phyloP scores from a whole-genome alignment of 2,888 invertebrate genomes.

The Ischnura elegans region DNA sequence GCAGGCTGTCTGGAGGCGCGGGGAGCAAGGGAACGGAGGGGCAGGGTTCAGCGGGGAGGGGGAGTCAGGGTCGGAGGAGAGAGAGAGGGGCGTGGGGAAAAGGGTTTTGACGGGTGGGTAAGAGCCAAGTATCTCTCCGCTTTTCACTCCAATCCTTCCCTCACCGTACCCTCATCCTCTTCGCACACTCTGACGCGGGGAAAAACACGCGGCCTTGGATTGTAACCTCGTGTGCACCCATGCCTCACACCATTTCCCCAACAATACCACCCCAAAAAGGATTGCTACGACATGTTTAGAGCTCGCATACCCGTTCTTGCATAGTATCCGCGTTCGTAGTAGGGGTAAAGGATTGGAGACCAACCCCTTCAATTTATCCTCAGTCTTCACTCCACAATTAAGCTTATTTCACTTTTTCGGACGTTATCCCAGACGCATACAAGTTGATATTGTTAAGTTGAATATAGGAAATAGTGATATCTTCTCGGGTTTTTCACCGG shows the following conservation, averaged over 20 bases:
- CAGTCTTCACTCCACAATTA: too few relatives aligned
- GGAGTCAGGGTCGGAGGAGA: neutral
- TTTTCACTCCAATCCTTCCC: neutral
- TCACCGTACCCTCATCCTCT: neutral
- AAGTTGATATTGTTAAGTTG: too few relatives aligned
- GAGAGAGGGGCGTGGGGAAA: neutral
- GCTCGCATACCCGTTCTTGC: too few relatives aligned
- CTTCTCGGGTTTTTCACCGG: too few relatives aligned
- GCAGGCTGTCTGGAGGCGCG: neutral
- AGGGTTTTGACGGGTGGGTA: neutral
- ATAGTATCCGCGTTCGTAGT: too few relatives aligned
- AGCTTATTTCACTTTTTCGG: too few relatives aligned
- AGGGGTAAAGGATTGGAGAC: too few relatives aligned
- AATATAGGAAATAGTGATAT: too few relatives aligned
- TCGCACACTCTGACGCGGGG: neutral
- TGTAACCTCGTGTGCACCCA: slow-evolving; percentile 25
- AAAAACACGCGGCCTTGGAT: slow-evolving; percentile 19
- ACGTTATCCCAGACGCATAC: too few relatives aligned
- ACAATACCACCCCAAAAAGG: neutral
- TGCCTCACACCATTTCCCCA: neutral
- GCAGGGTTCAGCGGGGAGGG: neutral
- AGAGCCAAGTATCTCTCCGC: slow-evolving; percentile 1
- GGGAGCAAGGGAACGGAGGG: neutral
- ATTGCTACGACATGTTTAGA: too few relatives aligned
- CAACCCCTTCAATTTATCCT: too few relatives aligned